Base-by-base conservation (phyloP, 2,113 vertebrate genomes). In the Scomber scombrus region DNA sequence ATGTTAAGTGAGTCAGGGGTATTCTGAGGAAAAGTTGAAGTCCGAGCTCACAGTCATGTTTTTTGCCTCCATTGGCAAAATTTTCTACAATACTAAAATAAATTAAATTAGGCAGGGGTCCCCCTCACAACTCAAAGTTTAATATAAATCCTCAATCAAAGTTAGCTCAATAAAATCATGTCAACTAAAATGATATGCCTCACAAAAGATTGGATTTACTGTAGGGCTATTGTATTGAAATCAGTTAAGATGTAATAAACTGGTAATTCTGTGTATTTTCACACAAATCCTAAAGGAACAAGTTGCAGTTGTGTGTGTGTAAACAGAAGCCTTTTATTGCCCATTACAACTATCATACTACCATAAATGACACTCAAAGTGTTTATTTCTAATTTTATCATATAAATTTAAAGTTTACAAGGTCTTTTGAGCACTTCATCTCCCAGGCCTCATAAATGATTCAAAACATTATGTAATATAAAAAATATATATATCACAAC, bases 1-100 rank as follows among this genome's bases (percentile, higher is more conserved):
- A 70, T 16, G 21, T 55, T 57, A 45, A 75, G 65, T 83, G 81
- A 88, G 76, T 85, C 85, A 82, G 74, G 72, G 56, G 58, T 62
- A 43, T 66, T 54, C 68, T 7, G 52, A 43, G 72, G 62, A 64
- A 54, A 75, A 55, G 72, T 47, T 40, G 34, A 9, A 40, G 8
- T 75, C 45, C 76, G 52, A 71, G 60, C 11, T 0, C 71, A 84
- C 68, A 71, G 18, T n/a, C 3, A 2, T 14, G 49, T 63, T 15
- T 60, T 71, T 0, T 57, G 34, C 29, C 10, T 78, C 50, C 43
- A 19, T 10, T 0, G 68, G 58, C 11, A 71, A 70, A 9, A 3
- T 26, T 11, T 34, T 23, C 29, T 52, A 15, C 43, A 29, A 14
- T 31, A 16, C 34, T n/a, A n/a, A n/a, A n/a, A n/a, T n/a, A n/a